Conservation (phyloP, 1,140 invertebrate species). For the Apis dorsata region DNA sequence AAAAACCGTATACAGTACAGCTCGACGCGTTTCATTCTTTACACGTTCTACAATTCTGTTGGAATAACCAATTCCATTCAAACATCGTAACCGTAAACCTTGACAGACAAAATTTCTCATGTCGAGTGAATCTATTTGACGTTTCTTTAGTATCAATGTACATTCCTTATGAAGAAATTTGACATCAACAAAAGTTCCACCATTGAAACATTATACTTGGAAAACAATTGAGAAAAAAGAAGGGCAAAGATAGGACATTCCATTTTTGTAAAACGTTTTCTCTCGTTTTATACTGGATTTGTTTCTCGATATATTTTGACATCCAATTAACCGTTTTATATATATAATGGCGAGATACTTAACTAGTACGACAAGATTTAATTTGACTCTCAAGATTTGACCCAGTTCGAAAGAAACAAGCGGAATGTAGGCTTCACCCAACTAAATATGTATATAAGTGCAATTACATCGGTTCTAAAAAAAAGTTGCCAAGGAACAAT, state of each 20-base stretch:
- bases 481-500: not conserved
- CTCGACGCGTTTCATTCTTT: slow-evolving; percentile 2
- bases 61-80: not conserved
- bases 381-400: not conserved
- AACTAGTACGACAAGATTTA: not conserved
- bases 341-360: not conserved
- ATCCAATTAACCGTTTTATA: not conserved
- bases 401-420: not conserved
- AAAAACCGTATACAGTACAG: not conserved
- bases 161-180: not conserved
- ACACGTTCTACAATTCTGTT: not conserved
- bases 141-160: slow-evolving; percentile 11
- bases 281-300: not conserved
- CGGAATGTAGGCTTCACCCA: slow-evolving; percentile 7
- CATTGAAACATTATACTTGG: not conserved
- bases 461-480: not conserved
- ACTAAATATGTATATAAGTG: not conserved
- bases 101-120: not conserved
- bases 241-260: not conserved
- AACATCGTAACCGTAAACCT: not conserved
- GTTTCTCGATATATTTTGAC: not conserved
- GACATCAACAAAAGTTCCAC: no score
- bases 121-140: not conserved
- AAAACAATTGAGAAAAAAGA: not conserved
- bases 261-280: not conserved